Conservation (phyloP, 2,888 invertebrate genomes). For the Lacanobia wlatinum region DNA sequence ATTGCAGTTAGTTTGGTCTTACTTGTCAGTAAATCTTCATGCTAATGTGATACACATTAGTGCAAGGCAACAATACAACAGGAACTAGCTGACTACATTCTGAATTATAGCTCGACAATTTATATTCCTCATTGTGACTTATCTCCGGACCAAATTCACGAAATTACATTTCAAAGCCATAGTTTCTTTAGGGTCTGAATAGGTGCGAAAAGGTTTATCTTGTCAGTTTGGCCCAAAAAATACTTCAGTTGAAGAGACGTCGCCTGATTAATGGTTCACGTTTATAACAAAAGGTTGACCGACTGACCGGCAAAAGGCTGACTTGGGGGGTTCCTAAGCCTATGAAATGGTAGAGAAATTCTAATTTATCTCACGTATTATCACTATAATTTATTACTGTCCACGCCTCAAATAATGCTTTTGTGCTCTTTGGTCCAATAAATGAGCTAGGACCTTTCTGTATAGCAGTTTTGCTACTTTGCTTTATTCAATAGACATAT, state of each 20-base stretch:
- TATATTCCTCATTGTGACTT: slow-evolving; percentile 39
- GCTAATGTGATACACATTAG: background rate
- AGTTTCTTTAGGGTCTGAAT: slow-evolving; percentile 69
- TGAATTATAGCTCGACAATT: slow-evolving; percentile 20
- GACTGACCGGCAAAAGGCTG: slow-evolving; percentile 68
- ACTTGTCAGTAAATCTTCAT: background rate
- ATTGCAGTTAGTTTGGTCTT: background rate
- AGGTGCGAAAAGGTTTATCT: slow-evolving; percentile 76
- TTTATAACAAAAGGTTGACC: slow-evolving; percentile 74
- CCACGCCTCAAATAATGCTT: slow-evolving; percentile 38
- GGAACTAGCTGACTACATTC: background rate
- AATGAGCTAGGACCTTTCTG: slow-evolving; percentile 37
- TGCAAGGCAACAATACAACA: slow-evolving; percentile 2
- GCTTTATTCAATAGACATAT: background rate
- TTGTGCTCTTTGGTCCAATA: slow-evolving; percentile 34
- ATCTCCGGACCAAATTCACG: slow-evolving; percentile 31
- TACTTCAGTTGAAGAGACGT: slow-evolving; percentile 72
- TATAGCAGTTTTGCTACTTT: background rate
- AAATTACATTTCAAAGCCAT: slow-evolving; percentile 55
- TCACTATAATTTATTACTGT: slow-evolving; percentile 64
- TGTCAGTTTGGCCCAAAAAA: slow-evolving; percentile 73
- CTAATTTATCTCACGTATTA: slow-evolving; percentile 70
- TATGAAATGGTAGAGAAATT: slow-evolving; percentile 61
- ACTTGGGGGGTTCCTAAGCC: slow-evolving; percentile 58
- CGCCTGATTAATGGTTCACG: slow-evolving; percentile 73